Base-by-base conservation (phyloP, 2,113 vertebrate species). In the Festucalex cinctus region DNA sequence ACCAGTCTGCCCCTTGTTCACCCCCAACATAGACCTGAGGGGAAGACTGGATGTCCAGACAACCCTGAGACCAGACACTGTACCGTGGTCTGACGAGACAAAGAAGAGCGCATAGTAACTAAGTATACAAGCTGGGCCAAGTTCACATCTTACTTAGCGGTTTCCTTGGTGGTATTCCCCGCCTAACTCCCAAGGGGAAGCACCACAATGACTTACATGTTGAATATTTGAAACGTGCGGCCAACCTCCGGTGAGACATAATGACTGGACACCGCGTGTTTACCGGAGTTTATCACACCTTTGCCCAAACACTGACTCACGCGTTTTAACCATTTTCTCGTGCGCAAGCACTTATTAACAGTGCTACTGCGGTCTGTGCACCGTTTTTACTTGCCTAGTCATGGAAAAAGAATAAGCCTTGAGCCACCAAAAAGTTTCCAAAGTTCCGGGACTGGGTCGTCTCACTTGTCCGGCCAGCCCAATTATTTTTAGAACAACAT, bases 181-280 rank as follows among this genome's bases (percentile, higher is more conserved):
- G 5, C 14, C 6, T 7, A 10, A 32, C 54, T 56, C 14, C 4
- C 5, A 26, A 9, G 36, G 56, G 65, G 61, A 75, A 63, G 59
- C 62, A 58, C 46, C 68, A 68, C 39, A 28, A 73, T 81, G 83
- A 82, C 70, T 69, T 71, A 32, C 69, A 70, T 14, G 54, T 66
- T 65, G 67, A 78, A 80, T 68, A 85, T 84, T 83, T 74, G 54
- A 76, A 74, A 67, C 54, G 24, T 75, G 54, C 10, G 36, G 53
- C 70, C 69, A 43, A 46, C 32, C 22, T 56, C 59, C 37, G 76
- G 73, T 83, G 86, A 88, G 69, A 74, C 82, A 83, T 64, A 22
- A 37, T 78, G 83, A 87, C 75, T 76, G 65, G 71, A 71, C 69
- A 12, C 2, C 24, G 24, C 0, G 51, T 16, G 46, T 48, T 20